Evolutionary conservation across 2,113 vertebrate genomes (phyloP).

Genomic region (Etheostoma spectabile): DNA sequence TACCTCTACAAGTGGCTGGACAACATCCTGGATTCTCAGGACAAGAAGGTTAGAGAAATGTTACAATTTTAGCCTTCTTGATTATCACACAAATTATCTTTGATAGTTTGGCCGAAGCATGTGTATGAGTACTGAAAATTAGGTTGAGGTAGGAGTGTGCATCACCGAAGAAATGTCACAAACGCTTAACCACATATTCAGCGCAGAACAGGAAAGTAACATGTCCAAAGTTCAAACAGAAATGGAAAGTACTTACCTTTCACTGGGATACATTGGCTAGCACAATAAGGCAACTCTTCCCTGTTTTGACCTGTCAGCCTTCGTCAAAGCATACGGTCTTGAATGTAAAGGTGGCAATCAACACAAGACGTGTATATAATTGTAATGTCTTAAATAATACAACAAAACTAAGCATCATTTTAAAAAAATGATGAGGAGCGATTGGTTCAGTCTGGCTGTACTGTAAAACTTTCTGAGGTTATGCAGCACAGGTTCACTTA

Average conservation of each 20-base stretch:
- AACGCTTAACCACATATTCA: too few relatives aligned
- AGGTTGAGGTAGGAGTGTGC: neutral
- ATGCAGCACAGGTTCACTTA: neutral
- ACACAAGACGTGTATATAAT: neutral
- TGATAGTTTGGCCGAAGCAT: neutral
- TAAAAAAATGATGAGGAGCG: neutral
- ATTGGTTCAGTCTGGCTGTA: neutral
- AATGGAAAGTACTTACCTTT: neutral
- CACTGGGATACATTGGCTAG: neutral
- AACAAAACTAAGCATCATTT: neutral
- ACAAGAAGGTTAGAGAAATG: slow-evolving; percentile 91
- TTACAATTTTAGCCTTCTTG: neutral
- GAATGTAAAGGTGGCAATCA: neutral
- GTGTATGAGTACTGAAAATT: neutral
- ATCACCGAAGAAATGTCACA: neutral
- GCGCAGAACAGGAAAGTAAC: too few relatives aligned
- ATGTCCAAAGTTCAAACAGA: neutral
- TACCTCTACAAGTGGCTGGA: slow-evolving; percentile 99
- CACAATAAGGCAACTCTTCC: neutral
- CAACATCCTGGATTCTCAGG: slow-evolving; percentile 99
- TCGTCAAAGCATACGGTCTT: neutral
- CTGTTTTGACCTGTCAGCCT: neutral
- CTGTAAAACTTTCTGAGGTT: neutral
- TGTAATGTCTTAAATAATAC: neutral
- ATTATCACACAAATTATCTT: neutral